Evolutionary conservation across 2,113 vertebrate species (phyloP).

Genomic region (Arvicanthis niloticus): DNA sequence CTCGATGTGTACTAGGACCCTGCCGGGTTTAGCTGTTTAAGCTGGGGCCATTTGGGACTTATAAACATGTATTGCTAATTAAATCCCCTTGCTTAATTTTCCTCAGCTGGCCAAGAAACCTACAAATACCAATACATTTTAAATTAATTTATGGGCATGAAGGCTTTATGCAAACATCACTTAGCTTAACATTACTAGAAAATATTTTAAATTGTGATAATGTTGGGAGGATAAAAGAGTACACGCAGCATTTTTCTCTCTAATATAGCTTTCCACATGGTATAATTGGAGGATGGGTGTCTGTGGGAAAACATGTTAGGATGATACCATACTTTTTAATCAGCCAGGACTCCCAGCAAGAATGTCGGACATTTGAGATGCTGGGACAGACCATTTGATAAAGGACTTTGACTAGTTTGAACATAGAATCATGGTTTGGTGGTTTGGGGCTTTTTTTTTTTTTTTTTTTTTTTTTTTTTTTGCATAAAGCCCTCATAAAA

Average conservation of each 20-base stretch:
- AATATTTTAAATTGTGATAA: neutral
- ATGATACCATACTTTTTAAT: neutral
- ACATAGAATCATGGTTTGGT: neutral
- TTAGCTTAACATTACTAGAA: neutral
- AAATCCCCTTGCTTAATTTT: neutral
- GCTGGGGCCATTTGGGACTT: neutral
- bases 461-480: neutral
- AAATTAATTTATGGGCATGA: neutral
- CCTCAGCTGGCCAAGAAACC: neutral
- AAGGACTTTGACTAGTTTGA: neutral
- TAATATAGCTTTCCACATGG: neutral
- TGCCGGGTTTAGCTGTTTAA: neutral
- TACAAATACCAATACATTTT: neutral
- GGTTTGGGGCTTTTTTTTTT: too few species aligned
- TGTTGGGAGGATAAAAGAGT: neutral
- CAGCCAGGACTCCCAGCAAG: neutral
- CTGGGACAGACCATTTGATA: neutral
- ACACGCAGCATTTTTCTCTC: neutral
- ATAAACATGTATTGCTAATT: neutral
- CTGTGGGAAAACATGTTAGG: neutral
- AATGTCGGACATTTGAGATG: neutral
- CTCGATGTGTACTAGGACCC: neutral
- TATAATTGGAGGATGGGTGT: neutral
- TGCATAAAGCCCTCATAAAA: conserved; percentile 14
- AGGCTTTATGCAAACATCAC: neutral